phyloP scores from a whole-genome alignment of 1,140 invertebrate genomes.

The Stenopsyche tienmushanensis region DNA sequence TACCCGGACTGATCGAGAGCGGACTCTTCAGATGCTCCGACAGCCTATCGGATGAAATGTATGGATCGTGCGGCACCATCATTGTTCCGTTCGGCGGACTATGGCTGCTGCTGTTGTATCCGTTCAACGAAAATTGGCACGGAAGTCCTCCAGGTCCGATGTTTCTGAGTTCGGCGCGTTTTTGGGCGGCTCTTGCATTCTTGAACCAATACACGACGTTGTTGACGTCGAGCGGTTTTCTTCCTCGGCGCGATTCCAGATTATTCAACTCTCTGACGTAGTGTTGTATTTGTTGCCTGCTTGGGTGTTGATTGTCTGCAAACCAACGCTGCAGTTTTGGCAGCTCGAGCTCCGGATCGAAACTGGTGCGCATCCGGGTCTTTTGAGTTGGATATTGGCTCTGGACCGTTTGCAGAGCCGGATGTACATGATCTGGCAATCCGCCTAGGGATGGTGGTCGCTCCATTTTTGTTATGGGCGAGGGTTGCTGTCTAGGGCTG shows the following conservation, averaged over 20 bases:
- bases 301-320: slow-evolving; percentile 92
- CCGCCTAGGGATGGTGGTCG: slow-evolving; percentile 50
- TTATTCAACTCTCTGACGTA: slow-evolving; percentile 92
- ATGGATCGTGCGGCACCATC: slow-evolving; percentile 55
- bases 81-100: slow-evolving; percentile 61
- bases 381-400: slow-evolving; percentile 80
- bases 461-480: slow-evolving; percentile 54
- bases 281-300: slow-evolving; percentile 89
- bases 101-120: slow-evolving; percentile 63
- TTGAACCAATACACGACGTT: slow-evolving; percentile 99
- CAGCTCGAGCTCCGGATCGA: slow-evolving; percentile 94
- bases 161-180: slow-evolving; percentile 76
- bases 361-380: slow-evolving; percentile 87
- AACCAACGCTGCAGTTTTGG: slow-evolving; percentile 95
- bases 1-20: slow-evolving; percentile 51
- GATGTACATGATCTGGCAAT: slow-evolving; percentile 60
- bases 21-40: slow-evolving; percentile 56
- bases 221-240: slow-evolving; percentile 92
- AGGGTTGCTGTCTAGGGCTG: slow-evolving; percentile 58
- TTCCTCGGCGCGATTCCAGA: slow-evolving; percentile 84
- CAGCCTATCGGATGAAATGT: slow-evolving; percentile 53
- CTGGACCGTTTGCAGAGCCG: slow-evolving; percentile 70
- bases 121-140: slow-evolving; percentile 60
- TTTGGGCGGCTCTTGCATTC: slow-evolving; percentile 93
- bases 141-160: slow-evolving; percentile 52